Conservation (phyloP, 2,797 vertebrate genomes). For the Bovichtus diacanthus region DNA sequence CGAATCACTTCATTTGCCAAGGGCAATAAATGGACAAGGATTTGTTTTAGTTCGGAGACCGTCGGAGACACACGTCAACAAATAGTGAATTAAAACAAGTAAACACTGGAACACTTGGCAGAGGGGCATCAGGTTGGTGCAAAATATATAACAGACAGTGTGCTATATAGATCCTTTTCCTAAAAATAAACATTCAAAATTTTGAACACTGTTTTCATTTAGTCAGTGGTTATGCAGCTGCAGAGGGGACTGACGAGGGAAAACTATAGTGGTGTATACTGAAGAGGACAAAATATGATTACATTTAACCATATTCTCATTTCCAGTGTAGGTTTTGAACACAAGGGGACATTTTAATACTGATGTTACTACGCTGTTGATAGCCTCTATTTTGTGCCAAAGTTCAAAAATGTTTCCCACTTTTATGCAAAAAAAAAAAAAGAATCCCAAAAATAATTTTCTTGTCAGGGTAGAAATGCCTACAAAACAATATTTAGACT, state of each 20-base stretch:
- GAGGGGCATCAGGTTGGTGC: slow-evolving; percentile 7
- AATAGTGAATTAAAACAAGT: slow-evolving; percentile 35
- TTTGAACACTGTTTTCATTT: slow-evolving; percentile 31
- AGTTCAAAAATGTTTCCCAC: too few species aligned
- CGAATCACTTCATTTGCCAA: slow-evolving; percentile 46
- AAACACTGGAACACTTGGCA: slow-evolving; percentile 38
- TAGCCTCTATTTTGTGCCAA: too few species aligned
- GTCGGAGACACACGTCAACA: slow-evolving; percentile 39
- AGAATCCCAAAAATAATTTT: too few species aligned
- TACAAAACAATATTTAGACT: too few species aligned
- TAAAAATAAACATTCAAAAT: slow-evolving; percentile 18
- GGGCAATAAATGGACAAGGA: slow-evolving; percentile 52
- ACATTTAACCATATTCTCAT: not conserved
- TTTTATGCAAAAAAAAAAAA: too few species aligned
- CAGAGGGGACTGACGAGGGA: not conserved
- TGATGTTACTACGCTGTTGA: not conserved
- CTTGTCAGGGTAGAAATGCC: too few species aligned
- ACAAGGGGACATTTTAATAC: not conserved
- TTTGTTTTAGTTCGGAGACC: slow-evolving; percentile 42
- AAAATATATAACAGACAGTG: slow-evolving; percentile 15
- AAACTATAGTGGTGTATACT: too few species aligned
- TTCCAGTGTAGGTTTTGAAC: not conserved
- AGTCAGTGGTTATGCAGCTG: slow-evolving; percentile 12
- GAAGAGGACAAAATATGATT: not conserved
- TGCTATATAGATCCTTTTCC: not conserved